A percentile compares a stretch with the other conserved stretches of the same genome.
Evolutionary conservation across 2,797 vertebrate genomes (phyloP).

Genomic region (Protonibea diacanthus): DNA sequence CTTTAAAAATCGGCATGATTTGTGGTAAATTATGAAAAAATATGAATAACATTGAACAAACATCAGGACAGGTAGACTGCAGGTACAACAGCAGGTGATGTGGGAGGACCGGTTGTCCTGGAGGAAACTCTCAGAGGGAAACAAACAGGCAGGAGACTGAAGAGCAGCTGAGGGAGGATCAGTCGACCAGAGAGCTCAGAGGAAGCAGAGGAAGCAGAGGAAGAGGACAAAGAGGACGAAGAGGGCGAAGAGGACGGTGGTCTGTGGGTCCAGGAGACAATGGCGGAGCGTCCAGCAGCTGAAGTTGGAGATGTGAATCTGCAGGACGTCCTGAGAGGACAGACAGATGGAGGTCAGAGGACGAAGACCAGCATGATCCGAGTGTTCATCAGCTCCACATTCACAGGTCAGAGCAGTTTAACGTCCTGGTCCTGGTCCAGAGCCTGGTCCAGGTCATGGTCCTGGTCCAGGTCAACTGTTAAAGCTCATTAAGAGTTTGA

Average conservation of each 20-base stretch:
- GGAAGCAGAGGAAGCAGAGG: not conserved
- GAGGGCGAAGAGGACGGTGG: not conserved
- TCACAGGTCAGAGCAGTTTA: constrained; percentile 82
- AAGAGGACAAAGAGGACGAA: too few relatives aligned
- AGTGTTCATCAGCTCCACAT: constrained; percentile 86
- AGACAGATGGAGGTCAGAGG: constrained; percentile 46
- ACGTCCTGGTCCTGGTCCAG: too few relatives aligned
- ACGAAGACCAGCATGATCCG: constrained; percentile 77
- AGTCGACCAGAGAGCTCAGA: constrained; percentile 6
- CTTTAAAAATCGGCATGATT: too few relatives aligned
- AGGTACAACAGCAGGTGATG: constrained; percentile 13
- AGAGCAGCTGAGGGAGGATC: constrained; percentile 12
- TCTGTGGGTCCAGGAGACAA: constrained; percentile 5
- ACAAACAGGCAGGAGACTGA: constrained; percentile 7
- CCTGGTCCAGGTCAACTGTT: too few relatives aligned
- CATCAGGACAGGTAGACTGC: not conserved
- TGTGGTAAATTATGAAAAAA: too few relatives aligned
- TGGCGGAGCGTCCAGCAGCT: constrained; percentile 31
- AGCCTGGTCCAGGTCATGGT: too few relatives aligned
- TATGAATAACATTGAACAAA: too few relatives aligned
- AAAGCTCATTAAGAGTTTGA: too few relatives aligned
- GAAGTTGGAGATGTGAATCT: constrained; percentile 35
- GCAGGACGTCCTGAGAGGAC: constrained; percentile 78
- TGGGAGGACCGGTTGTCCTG: constrained; percentile 49
- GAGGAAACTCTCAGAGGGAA: constrained; percentile 54